A percentile compares a stretch with the other conserved stretches of the same genome.
Conservation (phyloP, 2,888 invertebrate genomes). For the Aspidiotus destructor region DNA sequence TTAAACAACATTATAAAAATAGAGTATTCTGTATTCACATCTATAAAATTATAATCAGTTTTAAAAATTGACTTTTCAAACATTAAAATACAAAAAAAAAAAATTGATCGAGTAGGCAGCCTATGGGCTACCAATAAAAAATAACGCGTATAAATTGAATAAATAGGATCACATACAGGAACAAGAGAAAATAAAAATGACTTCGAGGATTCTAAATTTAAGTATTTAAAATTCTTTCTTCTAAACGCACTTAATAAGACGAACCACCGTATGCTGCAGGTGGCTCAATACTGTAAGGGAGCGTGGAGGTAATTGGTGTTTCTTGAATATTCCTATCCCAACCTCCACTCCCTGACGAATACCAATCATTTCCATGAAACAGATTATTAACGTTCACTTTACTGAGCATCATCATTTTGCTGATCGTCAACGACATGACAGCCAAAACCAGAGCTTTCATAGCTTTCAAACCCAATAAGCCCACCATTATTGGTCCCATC, state of each 20-base stretch:
- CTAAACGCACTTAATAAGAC: background rate
- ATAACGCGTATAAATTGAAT: too few species aligned
- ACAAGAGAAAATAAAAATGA: too few species aligned
- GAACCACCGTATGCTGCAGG: conserved; percentile 17
- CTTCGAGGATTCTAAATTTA: background rate
- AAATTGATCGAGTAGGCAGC: too few species aligned
- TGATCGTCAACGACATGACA: conserved; percentile 36
- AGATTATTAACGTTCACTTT: background rate
- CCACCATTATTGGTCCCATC: conserved; percentile 38
- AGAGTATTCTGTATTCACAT: too few species aligned
- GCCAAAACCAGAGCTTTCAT: conserved; percentile 38
- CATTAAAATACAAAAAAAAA: too few species aligned
- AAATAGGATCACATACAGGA: too few species aligned
- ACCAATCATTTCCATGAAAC: conserved; percentile 5
- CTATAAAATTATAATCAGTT: too few species aligned
- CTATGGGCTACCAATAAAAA: too few species aligned
- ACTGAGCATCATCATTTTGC: conserved; percentile 37
- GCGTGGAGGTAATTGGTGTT: background rate
- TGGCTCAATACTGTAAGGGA: conserved; percentile 22
- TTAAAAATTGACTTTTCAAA: too few species aligned
- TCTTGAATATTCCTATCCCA: conserved; percentile 26
- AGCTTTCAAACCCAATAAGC: conserved; percentile 37
- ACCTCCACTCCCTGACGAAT: background rate
- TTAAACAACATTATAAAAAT: too few species aligned
- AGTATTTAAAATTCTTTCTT: background rate